These are phyloP conservation scores for Brachionus manjavacas DNA, from an alignment of 1,140 invertebrate genomes.

Conservation along the genomic window DNA sequence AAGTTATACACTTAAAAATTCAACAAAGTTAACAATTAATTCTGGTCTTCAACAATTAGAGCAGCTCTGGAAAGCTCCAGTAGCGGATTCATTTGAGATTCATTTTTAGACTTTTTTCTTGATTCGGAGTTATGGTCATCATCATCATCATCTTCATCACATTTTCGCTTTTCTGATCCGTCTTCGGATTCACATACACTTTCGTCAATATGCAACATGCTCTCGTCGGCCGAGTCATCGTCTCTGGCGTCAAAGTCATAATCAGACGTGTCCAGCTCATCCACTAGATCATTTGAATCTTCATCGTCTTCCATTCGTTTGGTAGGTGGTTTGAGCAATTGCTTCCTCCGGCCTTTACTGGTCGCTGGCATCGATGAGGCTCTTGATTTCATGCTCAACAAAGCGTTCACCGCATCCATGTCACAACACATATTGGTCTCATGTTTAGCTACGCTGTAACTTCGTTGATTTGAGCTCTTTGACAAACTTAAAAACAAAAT, in stretches of 20 bases:
- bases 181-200: background rate
- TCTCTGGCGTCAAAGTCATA: background rate
- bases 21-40: constrained; percentile 16
- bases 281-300: background rate
- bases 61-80: constrained; percentile 8
- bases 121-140: background rate
- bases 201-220: background rate
- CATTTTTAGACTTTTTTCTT: background rate
- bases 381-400: constrained; percentile 36
- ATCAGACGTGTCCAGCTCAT: background rate
- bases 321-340: background rate
- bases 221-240: background rate
- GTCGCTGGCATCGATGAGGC: background rate
- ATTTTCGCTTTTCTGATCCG: background rate
- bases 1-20: background rate
- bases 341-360: constrained; percentile 15
- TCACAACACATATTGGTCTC: background rate
- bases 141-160: background rate
- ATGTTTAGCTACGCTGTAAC: background rate
- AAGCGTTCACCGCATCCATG: constrained; percentile 24
- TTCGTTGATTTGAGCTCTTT: background rate
- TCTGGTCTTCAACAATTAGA: background rate
- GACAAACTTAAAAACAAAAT: background rate
- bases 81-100: background rate
- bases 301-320: background rate